These are phyloP conservation scores for Criorhina ranunculi DNA, from an alignment of 2,888 invertebrate genomes.

Conservation along the genomic window DNA sequence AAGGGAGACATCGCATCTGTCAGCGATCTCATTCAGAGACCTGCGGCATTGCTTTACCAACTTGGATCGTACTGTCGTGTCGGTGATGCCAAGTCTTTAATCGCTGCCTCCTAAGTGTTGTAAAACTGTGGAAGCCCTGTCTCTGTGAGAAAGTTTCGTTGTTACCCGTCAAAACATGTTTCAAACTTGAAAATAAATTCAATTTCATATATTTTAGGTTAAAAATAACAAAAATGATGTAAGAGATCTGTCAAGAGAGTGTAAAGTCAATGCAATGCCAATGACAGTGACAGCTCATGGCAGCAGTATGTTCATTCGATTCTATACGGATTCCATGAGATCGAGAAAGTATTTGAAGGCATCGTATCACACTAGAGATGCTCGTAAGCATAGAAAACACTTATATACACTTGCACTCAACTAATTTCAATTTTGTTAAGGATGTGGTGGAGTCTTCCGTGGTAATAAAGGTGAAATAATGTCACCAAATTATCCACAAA, in stretches of 20 bases:
- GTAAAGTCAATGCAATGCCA: conserved; percentile 84
- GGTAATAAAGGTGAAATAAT: conserved; percentile 88
- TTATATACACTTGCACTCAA: neutral
- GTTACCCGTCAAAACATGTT: too few relatives aligned
- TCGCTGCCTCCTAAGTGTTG: too few relatives aligned
- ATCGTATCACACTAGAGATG: conserved; percentile 85
- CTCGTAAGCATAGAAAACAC: conserved; percentile 83
- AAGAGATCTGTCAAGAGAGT: conserved; percentile 87
- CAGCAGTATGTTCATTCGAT: conserved; percentile 89
- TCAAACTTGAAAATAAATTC: too few relatives aligned
- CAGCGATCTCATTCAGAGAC: too few relatives aligned
- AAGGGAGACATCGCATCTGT: too few relatives aligned
- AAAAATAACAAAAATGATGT: conserved; percentile 88
- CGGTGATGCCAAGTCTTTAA: too few relatives aligned
- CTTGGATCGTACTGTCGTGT: too few relatives aligned
- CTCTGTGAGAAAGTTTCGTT: too few relatives aligned
- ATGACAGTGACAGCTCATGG: conserved; percentile 87
- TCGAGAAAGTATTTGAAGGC: conserved; percentile 88
- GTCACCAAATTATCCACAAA: conserved; percentile 92
- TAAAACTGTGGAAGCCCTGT: too few relatives aligned
- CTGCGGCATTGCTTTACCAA: too few relatives aligned
- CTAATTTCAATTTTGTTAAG: conserved; percentile 80
- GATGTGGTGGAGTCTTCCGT: conserved; percentile 91
- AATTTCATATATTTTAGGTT: conserved; percentile 79
- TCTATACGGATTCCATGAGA: conserved; percentile 86